Evolutionary conservation across 2,888 invertebrate species (phyloP).

Genomic region (Plagodis pulveraria): DNA sequence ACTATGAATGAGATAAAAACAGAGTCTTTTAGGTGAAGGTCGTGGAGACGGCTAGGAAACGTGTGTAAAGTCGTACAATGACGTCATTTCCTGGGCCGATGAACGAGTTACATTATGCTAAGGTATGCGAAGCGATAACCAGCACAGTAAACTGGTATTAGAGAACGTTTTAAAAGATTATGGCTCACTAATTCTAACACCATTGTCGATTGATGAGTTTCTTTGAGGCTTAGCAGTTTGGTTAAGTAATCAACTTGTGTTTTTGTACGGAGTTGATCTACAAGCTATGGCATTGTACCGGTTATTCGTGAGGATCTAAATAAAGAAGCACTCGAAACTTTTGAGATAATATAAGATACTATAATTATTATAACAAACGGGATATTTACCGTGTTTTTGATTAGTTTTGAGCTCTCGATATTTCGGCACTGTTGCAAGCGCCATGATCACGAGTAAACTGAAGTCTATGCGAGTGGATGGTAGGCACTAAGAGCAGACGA

Average conservation of each 20-base stretch:
- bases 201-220: constrained; percentile 40
- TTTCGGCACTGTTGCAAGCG: too few relatives aligned
- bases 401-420: too few relatives aligned
- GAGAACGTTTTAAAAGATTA: constrained; percentile 53
- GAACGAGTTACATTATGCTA: constrained; percentile 55
- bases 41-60: constrained; percentile 66
- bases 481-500: too few relatives aligned
- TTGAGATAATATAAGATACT: constrained; percentile 11
- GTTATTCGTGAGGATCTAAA: constrained; percentile 27
- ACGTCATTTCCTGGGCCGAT: constrained; percentile 75
- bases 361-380: too few relatives aligned
- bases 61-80: constrained; percentile 58
- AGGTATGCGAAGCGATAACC: constrained; percentile 63
- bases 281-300: constrained; percentile 26
- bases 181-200: constrained; percentile 49
- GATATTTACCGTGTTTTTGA: too few relatives aligned
- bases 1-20: constrained; percentile 16
- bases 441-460: too few relatives aligned
- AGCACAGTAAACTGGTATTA: constrained; percentile 58
- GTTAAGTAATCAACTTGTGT: constrained; percentile 35
- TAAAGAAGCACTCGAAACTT: constrained; percentile 14
- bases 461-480: too few relatives aligned
- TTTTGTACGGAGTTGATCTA: constrained; percentile 24
- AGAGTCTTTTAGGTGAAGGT: constrained; percentile 75
- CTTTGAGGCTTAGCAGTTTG: constrained; percentile 41